Conservation (phyloP, 2,888 invertebrate genomes). For the Hyalella azteca region DNA sequence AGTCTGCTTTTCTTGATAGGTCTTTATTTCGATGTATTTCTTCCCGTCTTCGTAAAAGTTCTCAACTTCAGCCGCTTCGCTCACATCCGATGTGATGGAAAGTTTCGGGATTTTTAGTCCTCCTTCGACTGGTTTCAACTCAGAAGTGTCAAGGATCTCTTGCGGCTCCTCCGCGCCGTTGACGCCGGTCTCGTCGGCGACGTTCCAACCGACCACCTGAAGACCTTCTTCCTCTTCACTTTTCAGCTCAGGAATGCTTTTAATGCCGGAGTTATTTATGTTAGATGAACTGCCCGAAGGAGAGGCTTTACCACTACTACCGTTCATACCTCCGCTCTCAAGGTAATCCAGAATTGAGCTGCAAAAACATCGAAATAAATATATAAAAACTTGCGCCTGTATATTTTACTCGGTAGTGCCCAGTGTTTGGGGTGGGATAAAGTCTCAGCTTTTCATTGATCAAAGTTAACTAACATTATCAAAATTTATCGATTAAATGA, state of each 20-base stretch:
- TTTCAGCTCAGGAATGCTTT: constrained; percentile 35
- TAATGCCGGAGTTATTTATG: neutral
- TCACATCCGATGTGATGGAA: neutral
- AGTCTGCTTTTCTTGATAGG: constrained; percentile 19
- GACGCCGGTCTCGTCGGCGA: neutral
- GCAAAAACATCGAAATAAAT: too few species aligned
- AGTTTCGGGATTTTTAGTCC: neutral
- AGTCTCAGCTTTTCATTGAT: neutral
- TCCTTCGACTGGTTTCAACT: neutral
- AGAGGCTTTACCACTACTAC: neutral
- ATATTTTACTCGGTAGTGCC: neutral
- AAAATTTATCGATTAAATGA: neutral
- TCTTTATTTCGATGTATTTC: constrained; percentile 24
- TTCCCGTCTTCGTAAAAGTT: neutral
- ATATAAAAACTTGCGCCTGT: neutral
- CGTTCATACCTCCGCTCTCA: constrained; percentile 3
- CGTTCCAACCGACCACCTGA: neutral
- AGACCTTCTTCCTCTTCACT: neutral
- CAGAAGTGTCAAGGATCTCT: neutral
- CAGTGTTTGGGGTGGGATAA: neutral
- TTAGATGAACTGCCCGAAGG: constrained; percentile 3
- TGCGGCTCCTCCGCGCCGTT: neutral
- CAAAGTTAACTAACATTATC: neutral
- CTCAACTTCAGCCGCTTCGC: constrained; percentile 2
- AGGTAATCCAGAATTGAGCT: constrained; percentile 19